Evolutionary conservation across 2,797 vertebrate genomes (phyloP), one percentile per base, ranked within the genome.

Genomic region (Dipus sagitta): DNA sequence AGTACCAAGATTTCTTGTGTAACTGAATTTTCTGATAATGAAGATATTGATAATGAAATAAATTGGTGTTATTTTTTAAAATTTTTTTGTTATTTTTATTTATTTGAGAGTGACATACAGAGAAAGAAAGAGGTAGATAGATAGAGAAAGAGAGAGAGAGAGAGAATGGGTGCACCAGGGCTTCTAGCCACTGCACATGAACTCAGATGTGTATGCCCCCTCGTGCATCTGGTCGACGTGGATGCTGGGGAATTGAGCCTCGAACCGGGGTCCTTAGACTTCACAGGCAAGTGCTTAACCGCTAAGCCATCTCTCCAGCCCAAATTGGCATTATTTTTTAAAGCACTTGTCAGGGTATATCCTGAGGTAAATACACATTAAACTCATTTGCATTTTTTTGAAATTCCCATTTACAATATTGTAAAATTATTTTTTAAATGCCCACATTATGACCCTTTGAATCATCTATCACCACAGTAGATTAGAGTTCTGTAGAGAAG

Each of bases 401-500:
- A 78, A 32, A 68, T 26, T 89, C 68, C 42, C 30, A 15, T 60
- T 70, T 87, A 17, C 30, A 87, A 60, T 86, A 70, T 6, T 60
- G 9, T 68, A 72, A 90, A 90, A 67, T 32, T 38, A 90, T 92
- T 89, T 92, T 91, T 83, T 24, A 32, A 76, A 74, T 89, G 89
- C 80, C 10, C 20, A 34, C 65, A 58, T 82, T 70, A 72, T 87
- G 34, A 52, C 9, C 28, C 3, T 86, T 80, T 79, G 54, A 52
- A 62, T 87, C 26, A 62, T 54, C 9, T 12, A 79, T 47, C 1
- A 1, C 90, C 24, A 88, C 9, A 62, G 7, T 77, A 6, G 54
- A 18, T 32, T 88, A 60, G 26, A 26, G 20, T 47, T 86, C 32
- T 54, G 23, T 32, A 38, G 38, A 38, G 38, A 65, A 47, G 4